Conservation (phyloP, 2,888 invertebrate genomes). For the Drosophila paranaensis region DNA sequence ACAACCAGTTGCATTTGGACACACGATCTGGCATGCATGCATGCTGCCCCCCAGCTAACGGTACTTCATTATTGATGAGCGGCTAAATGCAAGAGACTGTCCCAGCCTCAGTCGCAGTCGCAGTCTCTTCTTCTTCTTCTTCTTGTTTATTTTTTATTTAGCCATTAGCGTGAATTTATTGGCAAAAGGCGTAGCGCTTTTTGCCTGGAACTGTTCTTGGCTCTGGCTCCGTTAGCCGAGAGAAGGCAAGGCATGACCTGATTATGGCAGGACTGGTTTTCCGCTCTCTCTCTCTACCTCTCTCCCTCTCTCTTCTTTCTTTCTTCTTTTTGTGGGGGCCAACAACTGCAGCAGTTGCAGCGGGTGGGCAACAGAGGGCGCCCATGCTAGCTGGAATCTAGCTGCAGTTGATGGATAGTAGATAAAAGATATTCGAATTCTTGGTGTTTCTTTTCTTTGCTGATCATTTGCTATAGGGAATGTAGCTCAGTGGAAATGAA, state of each 20-base stretch:
- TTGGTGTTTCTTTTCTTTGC: not conserved
- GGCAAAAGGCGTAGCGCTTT: slow-evolving; percentile 47
- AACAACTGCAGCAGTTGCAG: slow-evolving; percentile 21
- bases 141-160: slow-evolving; percentile 30
- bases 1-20: slow-evolving; percentile 67
- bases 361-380: not conserved
- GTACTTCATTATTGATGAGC: slow-evolving; percentile 72
- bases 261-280: slow-evolving; percentile 77
- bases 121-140: not conserved
- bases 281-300: not conserved
- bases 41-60: slow-evolving; percentile 51
- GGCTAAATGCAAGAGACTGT: slow-evolving; percentile 20
- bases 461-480: too few species aligned
- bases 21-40: slow-evolving; percentile 34
- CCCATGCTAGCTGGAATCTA: not conserved
- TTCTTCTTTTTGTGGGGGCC: not conserved
- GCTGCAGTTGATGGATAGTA: not conserved
- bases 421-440: not conserved
- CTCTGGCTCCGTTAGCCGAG: slow-evolving; percentile 41
- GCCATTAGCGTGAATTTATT: slow-evolving; percentile 73
- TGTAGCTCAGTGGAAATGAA: too few species aligned
- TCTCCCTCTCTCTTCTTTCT: not conserved
- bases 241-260: slow-evolving; percentile 63
- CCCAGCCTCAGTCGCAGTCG: not conserved
- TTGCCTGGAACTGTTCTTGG: slow-evolving; percentile 58